phyloP scores from a whole-genome alignment of 2,797 vertebrate species.

The Hybognathus amarus region DNA sequence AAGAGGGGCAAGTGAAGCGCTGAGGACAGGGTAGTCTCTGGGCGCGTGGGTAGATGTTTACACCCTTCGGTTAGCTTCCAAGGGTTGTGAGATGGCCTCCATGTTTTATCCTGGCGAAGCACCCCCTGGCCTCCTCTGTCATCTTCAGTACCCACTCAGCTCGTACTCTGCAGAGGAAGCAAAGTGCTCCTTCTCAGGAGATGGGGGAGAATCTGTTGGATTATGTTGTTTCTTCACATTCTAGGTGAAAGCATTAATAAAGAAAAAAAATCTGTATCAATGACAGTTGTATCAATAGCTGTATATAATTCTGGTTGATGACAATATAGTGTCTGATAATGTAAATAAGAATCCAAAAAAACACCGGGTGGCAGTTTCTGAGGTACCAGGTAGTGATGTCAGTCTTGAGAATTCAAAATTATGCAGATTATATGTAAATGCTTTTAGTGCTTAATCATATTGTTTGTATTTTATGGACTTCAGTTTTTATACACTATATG shows the following conservation, averaged over 20 bases:
- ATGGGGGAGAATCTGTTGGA: not conserved
- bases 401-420: not conserved
- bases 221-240: no score
- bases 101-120: no score
- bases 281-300: no score
- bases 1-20: no score
- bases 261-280: not conserved
- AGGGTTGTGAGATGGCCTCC: no score
- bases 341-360: not conserved
- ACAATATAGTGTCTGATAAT: not conserved
- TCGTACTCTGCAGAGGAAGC: no score
- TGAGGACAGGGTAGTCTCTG: no score
- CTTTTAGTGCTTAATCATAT: not conserved
- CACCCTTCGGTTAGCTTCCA: no score
- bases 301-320: not conserved
- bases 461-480: not conserved
- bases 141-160: no score
- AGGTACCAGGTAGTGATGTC: not conserved
- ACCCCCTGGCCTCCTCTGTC: no score
- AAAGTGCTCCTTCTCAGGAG: not conserved
- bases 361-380: not conserved
- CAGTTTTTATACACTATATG: not conserved
- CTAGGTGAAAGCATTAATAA: not conserved
- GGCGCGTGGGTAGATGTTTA: no score
- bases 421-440: not conserved